Percentiles rank a stretch among this genome's conserved stretches.
Evolutionary conservation across 2,113 vertebrate genomes (phyloP).

Genomic region (Paracanthobrama guichenoti): DNA sequence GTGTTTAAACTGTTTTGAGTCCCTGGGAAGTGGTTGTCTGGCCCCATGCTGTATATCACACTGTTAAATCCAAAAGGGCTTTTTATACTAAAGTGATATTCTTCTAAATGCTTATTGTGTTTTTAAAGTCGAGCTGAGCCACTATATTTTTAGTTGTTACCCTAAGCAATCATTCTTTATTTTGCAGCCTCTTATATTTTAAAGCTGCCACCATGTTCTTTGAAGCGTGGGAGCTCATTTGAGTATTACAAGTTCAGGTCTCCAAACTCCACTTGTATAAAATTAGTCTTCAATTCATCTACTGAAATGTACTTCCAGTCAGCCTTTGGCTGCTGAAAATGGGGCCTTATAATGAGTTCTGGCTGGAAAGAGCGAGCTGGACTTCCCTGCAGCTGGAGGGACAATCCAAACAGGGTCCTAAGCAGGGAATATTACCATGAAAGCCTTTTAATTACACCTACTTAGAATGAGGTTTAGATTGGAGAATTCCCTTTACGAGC

Average conservation of each 20-base stretch:
- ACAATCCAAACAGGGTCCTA: slow-evolving; percentile 16
- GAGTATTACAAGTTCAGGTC: background rate
- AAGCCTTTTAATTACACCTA: slow-evolving; percentile 39
- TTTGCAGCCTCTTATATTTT: background rate
- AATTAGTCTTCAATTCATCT: slow-evolving; percentile 23
- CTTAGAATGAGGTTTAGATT: slow-evolving; percentile 28
- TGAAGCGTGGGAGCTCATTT: background rate
- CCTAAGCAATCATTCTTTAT: slow-evolving; percentile 7
- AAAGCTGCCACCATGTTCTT: background rate
- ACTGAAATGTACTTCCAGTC: slow-evolving; percentile 1
- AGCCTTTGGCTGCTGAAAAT: background rate
- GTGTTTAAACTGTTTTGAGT: background rate
- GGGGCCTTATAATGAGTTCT: background rate
- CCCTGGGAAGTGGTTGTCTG: slow-evolving; percentile 7
- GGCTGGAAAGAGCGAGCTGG: background rate
- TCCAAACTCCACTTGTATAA: slow-evolving; percentile 8
- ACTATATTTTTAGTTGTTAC: background rate
- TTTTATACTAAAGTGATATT: background rate
- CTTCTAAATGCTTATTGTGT: background rate
- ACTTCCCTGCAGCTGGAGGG: background rate
- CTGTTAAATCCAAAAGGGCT: background rate
- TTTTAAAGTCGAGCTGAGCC: background rate
- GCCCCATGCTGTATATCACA: background rate
- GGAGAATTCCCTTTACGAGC: background rate
- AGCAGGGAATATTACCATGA: slow-evolving; percentile 19